Evolutionary conservation across 1,140 invertebrate genomes (phyloP).

Genomic region (Zaprionus africanus): DNA sequence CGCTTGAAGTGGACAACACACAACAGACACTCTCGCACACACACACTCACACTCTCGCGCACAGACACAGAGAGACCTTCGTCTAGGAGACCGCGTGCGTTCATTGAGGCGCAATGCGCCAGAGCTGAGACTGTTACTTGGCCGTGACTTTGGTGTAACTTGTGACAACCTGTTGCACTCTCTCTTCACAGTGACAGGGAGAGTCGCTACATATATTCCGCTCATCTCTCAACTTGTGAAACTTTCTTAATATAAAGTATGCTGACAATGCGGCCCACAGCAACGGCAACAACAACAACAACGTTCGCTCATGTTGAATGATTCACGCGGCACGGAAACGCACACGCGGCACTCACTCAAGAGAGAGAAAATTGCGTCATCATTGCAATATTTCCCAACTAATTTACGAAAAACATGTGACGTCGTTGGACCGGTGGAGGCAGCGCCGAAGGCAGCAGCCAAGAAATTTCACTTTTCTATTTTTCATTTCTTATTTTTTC

Average conservation of each 20-base stretch:
- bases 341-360: slow-evolving; percentile 65
- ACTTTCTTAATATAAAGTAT: slow-evolving; percentile 27
- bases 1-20: slow-evolving; percentile 20
- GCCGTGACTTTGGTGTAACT: slow-evolving; percentile 12
- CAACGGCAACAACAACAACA: slow-evolving; percentile 24
- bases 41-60: not conserved
- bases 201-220: not conserved
- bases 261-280: slow-evolving; percentile 36
- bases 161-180: slow-evolving; percentile 39
- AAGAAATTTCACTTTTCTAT: slow-evolving; percentile 45
- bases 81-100: slow-evolving; percentile 38
- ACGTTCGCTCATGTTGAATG: slow-evolving; percentile 40
- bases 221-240: slow-evolving; percentile 27
- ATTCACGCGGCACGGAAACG: slow-evolving; percentile 64
- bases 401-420: slow-evolving; percentile 54
- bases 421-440: slow-evolving; percentile 32
- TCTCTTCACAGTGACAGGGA: not conserved
- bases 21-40: not conserved
- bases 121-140: slow-evolving; percentile 28
- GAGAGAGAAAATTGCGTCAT: slow-evolving; percentile 64
- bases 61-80: not conserved
- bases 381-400: slow-evolving; percentile 47
- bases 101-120: slow-evolving; percentile 33
- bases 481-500: slow-evolving; percentile 19
- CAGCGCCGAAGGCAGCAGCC: slow-evolving; percentile 13